Evolutionary conservation across 1,140 invertebrate genomes (phyloP).

Genomic region (Hesperophylax magnus): DNA sequence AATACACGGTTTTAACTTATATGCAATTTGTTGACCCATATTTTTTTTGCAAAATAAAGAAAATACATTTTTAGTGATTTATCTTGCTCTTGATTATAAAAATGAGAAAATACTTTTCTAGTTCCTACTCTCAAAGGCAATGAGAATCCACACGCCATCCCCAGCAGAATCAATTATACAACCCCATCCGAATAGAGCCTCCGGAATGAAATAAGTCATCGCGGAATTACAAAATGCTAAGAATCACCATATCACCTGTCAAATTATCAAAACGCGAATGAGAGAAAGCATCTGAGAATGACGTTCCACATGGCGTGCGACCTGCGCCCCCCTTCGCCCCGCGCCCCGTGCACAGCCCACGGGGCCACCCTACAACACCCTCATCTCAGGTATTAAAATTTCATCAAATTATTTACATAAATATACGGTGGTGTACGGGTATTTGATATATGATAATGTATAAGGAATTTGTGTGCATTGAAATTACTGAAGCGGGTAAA

Average conservation of each 20-base stretch:
- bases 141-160: background rate
- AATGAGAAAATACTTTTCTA: too few relatives aligned
- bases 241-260: conserved; percentile 50
- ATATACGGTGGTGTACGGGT: background rate
- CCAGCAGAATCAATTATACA: conserved; percentile 38
- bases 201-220: conserved; percentile 34
- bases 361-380: conserved; percentile 7
- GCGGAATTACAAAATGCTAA: conserved; percentile 50
- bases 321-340: background rate
- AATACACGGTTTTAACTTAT: too few relatives aligned
- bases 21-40: too few relatives aligned
- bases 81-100: too few relatives aligned
- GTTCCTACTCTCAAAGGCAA: too few relatives aligned
- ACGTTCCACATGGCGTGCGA: conserved; percentile 34
- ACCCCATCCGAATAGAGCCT: conserved; percentile 8
- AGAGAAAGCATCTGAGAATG: conserved; percentile 44
- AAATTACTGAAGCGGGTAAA: background rate
- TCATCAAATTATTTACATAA: conserved; percentile 38
- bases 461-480: background rate
- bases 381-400: conserved; percentile 37
- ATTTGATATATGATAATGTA: conserved; percentile 3
- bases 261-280: conserved; percentile 51
- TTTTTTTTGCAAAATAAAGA: too few relatives aligned
- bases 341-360: background rate
- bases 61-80: too few relatives aligned